Base-by-base conservation (phyloP, 2,113 vertebrate genomes). In the Piaya cayana region DNA sequence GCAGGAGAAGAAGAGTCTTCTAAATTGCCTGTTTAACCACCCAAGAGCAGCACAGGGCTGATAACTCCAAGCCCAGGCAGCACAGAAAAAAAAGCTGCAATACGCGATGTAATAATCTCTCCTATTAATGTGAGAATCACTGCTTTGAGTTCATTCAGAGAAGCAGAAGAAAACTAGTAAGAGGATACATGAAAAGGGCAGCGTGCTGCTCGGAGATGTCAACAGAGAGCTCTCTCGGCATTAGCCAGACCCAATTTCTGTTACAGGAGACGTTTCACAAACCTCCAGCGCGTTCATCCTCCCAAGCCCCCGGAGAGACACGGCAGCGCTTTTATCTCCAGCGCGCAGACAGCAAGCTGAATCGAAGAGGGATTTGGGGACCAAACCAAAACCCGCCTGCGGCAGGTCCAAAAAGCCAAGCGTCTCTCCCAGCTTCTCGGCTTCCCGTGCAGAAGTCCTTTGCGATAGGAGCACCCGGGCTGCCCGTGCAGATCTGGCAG, bases 231-330 rank as follows among this genome's bases (percentile, higher is more conserved):
- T 50, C 5, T 5, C 21, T 5, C 30, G 1, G 50, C 55, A 15
- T 9, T 5, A 37, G 30, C 18, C 87, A 23, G 64, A 3, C 72
- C 50, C 49, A 2, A 2, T 2, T 37, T 3, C 63, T 11, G 3
- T 5, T 1, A 2, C 27, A 20, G 4, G 10, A 63, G 3, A 1
- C 0, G 5, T 8, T 14, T 15, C 71, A 11, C 34, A 17, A 3
- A 4, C 14, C 37, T 60, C 78, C 5, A 2, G 9, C 0, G 3
- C 3, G 37, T 36, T 82, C 2, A 5, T 81, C n/a, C 89, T 36
- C 68, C 74, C 32, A 2, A 34, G 55, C 30, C 62, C 65, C 67
- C 0, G 30, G 17, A 20, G 52, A 81, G 55, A 20, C 30, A 2
- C 26, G 3, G 63, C 4, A 5, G 11, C 0, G 34, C 19, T n/a